Evolutionary conservation across 2,113 vertebrate species (phyloP), one percentile per base, ranked within the genome.

Genomic region (Poeciliopsis occidentalis): DNA sequence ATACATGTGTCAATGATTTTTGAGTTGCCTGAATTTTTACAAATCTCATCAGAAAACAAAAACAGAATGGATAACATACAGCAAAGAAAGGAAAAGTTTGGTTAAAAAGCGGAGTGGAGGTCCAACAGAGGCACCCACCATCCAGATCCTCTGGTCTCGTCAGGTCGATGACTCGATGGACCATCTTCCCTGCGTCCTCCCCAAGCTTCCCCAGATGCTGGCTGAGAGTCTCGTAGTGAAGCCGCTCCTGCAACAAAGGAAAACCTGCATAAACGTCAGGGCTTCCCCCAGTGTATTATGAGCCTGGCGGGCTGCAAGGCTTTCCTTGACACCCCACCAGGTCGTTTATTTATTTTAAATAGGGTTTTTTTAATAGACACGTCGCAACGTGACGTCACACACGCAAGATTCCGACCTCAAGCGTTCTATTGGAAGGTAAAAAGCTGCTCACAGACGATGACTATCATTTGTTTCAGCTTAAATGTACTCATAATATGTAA

Each of bases 131-230:
- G 4, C 32, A 89, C 95, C 94, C 79, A 98, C 97, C 97, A 76
- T 98, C 97, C 85, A 97, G 95, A 64, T 98, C 97, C 82, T 98
- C 97, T 8, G 96, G 97, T 86, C 97, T 95, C 22, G 97, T 98
- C 65, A 98, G 96, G 86, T 98, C 97, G 0, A 98, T 98, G 90
- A 98, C 97, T 76, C 97, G 95, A 2, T 97, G 97, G 60, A 97
- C 97, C 94, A 97, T 92, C 89, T 98, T 97, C 54, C 89, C 92
- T 71, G 95, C 95, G 26, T 98, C 97, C 88, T 98, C 97, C 26
- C 79, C 95, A 2, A 96, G 93, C 76, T 98, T 98, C 31, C 96
- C 96, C 89, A 98, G 92, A 77, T 96, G 97, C 11, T 97, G 94
- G 69, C 96, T 95, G 94, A 98, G 87, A 77, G 95, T 97, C 87